These are phyloP conservation scores for Rhyacophila brunnea DNA, from an alignment of 1,140 invertebrate genomes.

Conservation along the genomic window DNA sequence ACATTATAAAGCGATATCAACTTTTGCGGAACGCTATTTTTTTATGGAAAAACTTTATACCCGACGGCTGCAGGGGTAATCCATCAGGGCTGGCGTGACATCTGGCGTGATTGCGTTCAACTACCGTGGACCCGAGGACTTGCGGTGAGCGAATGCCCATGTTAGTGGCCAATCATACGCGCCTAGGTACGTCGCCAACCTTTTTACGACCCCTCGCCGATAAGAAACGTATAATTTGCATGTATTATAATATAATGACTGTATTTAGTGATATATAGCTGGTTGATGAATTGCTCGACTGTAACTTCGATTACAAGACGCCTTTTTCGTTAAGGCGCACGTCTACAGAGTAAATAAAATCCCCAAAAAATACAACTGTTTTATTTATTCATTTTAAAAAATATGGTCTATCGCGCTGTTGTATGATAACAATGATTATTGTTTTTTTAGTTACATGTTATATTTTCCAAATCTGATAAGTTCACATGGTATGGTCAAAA, in stretches of 20 bases:
- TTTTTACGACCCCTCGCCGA: conserved; percentile 23
- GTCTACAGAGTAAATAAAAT: too few relatives aligned
- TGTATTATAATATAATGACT: conserved; percentile 35
- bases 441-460: too few relatives aligned
- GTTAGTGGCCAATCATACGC: conserved; percentile 9
- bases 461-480: too few relatives aligned
- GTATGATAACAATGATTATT: too few relatives aligned
- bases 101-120: conserved; percentile 20
- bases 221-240: conserved; percentile 37
- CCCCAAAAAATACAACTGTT: too few relatives aligned
- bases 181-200: not conserved
- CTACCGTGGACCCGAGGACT: conserved; percentile 2
- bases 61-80: conserved; percentile 22
- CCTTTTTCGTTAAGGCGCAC: not conserved
- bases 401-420: too few relatives aligned
- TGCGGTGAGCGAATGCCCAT: conserved; percentile 10
- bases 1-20: conserved; percentile 28
- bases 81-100: conserved; percentile 29
- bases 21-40: conserved; percentile 9
- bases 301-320: conserved; percentile 10
- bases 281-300: conserved; percentile 31
- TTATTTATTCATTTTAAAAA: too few relatives aligned
- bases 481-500: too few relatives aligned
- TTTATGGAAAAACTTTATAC: conserved; percentile 20
- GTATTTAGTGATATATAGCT: conserved; percentile 32